These are phyloP conservation scores for Nibea coibor DNA, from an alignment of 2,113 vertebrate species.

Conservation along the genomic window DNA sequence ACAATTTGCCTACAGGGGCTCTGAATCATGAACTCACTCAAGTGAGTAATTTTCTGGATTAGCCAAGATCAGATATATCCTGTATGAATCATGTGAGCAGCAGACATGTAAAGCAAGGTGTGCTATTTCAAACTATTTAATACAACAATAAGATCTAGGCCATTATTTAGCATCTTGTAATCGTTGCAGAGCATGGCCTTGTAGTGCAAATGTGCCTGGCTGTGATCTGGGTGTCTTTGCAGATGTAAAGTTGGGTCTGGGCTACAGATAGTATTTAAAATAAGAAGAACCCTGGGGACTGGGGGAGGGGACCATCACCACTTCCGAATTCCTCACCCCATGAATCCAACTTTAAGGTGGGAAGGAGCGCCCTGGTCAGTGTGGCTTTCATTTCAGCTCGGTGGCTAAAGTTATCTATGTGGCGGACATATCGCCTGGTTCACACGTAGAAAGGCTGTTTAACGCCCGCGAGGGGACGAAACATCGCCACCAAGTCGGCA, in stretches of 20 bases:
- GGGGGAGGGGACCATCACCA: slow-evolving; percentile 70
- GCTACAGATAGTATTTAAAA: slow-evolving; percentile 33
- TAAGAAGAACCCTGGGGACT: slow-evolving; percentile 41
- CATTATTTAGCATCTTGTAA: not conserved
- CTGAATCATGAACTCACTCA: not conserved
- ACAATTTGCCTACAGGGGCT: not conserved
- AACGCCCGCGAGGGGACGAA: not conserved
- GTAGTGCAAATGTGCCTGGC: not conserved
- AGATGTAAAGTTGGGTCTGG: slow-evolving; percentile 19
- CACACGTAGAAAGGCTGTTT: not conserved
- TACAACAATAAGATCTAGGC: not conserved
- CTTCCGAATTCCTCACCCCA: slow-evolving; percentile 84
- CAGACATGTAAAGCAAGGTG: not conserved
- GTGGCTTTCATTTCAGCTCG: not conserved
- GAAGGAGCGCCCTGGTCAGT: slow-evolving; percentile 35
- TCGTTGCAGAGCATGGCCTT: not conserved
- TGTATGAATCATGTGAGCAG: slow-evolving; percentile 14
- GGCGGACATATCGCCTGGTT: not conserved
- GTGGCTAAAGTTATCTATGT: slow-evolving; percentile 1
- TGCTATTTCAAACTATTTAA: not conserved
- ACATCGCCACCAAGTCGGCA: slow-evolving; percentile 1
- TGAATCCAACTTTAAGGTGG: slow-evolving; percentile 68
- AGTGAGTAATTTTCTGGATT: too few relatives aligned
- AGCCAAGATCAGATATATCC: not conserved
- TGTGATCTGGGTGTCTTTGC: not conserved